Percentiles rank a stretch among this genome's conserved stretches.
Evolutionary conservation across 2,888 invertebrate genomes (phyloP).

Genomic region (Eupeodes latifasciatus): DNA sequence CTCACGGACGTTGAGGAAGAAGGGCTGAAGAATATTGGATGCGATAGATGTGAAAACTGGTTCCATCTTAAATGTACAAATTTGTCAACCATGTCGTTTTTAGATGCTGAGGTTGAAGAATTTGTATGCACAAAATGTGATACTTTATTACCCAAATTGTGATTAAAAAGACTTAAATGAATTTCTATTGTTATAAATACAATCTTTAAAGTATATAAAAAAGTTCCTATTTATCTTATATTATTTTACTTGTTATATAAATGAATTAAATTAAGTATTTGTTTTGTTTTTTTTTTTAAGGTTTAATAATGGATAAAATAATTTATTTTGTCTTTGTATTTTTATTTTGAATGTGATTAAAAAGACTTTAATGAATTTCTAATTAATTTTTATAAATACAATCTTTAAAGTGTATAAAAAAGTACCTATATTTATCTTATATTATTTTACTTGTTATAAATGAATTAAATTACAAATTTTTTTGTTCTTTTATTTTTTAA

Average conservation of each 20-base stretch:
- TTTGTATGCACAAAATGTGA: neutral
- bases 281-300: neutral
- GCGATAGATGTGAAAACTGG: neutral
- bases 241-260: neutral
- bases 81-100: neutral
- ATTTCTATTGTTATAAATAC: neutral
- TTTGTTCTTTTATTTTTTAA: neutral
- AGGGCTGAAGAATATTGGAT: constrained; percentile 1
- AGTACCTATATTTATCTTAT: neutral
- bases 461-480: constrained; percentile 7
- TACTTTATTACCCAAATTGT: neutral
- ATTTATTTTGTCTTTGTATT: neutral
- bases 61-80: neutral
- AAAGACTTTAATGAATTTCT: neutral
- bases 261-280: constrained; percentile 9
- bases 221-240: constrained; percentile 10
- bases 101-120: neutral
- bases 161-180: neutral
- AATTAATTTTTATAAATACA: neutral
- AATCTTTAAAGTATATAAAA: neutral
- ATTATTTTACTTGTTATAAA: neutral
- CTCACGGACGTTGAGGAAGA: neutral
- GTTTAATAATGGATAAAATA: neutral
- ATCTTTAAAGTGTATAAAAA: neutral
- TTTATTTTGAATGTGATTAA: too few species aligned